A percentile compares a stretch with the other conserved stretches of the same genome.
phyloP scores from a whole-genome alignment of 2,113 vertebrate genomes.

The Chaenocephalus aceratus region DNA sequence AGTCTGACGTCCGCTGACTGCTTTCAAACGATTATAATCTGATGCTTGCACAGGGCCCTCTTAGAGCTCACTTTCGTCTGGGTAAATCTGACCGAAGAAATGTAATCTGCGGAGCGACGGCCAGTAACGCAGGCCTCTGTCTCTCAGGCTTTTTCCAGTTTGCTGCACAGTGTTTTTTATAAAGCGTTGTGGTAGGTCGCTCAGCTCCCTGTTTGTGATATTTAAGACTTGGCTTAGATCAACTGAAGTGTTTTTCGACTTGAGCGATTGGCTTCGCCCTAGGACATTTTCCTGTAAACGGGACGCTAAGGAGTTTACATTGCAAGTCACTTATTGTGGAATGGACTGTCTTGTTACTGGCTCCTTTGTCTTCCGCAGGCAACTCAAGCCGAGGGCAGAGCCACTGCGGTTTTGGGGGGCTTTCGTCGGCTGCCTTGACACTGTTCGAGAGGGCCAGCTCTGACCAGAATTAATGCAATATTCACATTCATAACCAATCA shows the following conservation, averaged over 20 bases:
- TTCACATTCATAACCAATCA: conserved; percentile 79
- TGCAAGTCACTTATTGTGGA: conserved; percentile 78
- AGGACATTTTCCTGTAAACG: conserved; percentile 84
- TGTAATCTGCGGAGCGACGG: conserved; percentile 66
- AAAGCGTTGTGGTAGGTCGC: conserved; percentile 79
- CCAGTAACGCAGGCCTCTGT: conserved; percentile 64
- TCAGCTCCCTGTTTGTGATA: conserved; percentile 74
- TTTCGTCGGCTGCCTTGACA: conserved; percentile 79
- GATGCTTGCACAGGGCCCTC: conserved; percentile 69
- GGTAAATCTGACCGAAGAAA: conserved; percentile 66
- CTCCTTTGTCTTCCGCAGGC: conserved; percentile 77
- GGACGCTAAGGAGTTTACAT: conserved; percentile 75
- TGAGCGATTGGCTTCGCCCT: conserved; percentile 71
- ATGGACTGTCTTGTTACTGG: conserved; percentile 79
- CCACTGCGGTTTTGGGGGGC: conserved; percentile 76
- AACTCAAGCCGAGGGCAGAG: conserved; percentile 74
- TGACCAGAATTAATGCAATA: conserved; percentile 79
- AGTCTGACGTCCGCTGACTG: conserved; percentile 63
- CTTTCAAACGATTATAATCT: conserved; percentile 75
- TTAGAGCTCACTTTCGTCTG: conserved; percentile 63
- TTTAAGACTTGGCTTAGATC: conserved; percentile 81
- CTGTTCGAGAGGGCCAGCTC: conserved; percentile 69
- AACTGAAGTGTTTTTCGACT: conserved; percentile 75
- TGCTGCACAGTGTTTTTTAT: conserved; percentile 68
- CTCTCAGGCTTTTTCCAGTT: conserved; percentile 72